Conservation (phyloP, 1,140 invertebrate genomes). For the Drosophila kikkawai region DNA sequence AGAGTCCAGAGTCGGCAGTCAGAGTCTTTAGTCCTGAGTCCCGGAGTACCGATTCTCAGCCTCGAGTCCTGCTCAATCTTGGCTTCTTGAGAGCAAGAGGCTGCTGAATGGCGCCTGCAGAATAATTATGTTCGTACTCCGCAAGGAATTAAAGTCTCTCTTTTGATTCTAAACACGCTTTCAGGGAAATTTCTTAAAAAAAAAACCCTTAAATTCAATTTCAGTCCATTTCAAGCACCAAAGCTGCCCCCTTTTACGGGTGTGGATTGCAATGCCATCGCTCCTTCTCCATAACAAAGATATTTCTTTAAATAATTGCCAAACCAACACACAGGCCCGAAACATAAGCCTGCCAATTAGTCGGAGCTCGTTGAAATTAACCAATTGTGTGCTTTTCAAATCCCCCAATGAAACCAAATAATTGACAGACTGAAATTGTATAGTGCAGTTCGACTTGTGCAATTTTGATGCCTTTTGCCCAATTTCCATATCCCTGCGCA, state of each 20-base stretch:
- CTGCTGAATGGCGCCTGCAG: not conserved
- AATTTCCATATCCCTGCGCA: constrained; percentile 28
- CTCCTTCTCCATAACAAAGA: not conserved
- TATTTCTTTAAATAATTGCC: not conserved
- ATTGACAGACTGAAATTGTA: constrained; percentile 30
- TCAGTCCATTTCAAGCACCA: not conserved
- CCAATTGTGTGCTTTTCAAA: constrained; percentile 15
- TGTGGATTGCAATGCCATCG: not conserved
- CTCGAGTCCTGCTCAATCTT: constrained; percentile 3
- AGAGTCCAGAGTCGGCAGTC: constrained; percentile 11
- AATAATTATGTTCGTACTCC: constrained; percentile 21
- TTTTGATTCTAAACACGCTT: not conserved
- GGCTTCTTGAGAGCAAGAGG: not conserved
- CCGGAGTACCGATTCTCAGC: not conserved
- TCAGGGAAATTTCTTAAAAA: not conserved
- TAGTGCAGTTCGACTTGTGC: constrained; percentile 1
- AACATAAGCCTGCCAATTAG: constrained; percentile 34
- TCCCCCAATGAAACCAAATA: constrained; percentile 19
- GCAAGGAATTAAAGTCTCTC: not conserved
- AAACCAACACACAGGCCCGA: constrained; percentile 2
- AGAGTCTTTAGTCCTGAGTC: not conserved
- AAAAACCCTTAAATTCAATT: not conserved
- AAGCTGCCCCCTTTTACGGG: not conserved
- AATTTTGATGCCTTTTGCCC: constrained; percentile 6
- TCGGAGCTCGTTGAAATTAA: constrained; percentile 17